Percentiles rank a stretch among this genome's conserved stretches.
These are phyloP conservation scores for Lampris megalopsis DNA, from an alignment of 2,113 vertebrate species.

Conservation along the genomic window DNA sequence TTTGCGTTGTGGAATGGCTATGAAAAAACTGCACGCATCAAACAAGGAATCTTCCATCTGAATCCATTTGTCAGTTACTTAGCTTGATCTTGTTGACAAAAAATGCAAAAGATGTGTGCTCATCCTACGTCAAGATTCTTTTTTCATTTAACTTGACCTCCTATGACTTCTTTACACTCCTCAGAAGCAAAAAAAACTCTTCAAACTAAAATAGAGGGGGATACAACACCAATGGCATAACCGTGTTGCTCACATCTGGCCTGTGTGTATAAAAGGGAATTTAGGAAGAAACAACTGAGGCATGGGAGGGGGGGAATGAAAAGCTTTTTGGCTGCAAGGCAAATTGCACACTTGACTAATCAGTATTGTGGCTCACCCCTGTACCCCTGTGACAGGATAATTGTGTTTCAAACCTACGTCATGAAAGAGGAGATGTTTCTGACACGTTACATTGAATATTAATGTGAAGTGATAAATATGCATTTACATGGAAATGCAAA, in stretches of 20 bases:
- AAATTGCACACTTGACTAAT: conserved; percentile 7
- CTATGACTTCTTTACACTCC: neutral
- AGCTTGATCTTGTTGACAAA: too few species aligned
- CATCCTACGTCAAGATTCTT: too few species aligned
- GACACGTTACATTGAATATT: conserved; percentile 4
- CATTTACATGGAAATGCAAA: neutral
- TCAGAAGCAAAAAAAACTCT: neutral
- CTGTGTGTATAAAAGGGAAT: neutral
- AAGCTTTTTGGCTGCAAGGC: conserved; percentile 18
- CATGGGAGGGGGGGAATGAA: neutral
- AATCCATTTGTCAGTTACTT: too few species aligned
- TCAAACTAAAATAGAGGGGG: neutral
- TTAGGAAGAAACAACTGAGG: neutral
- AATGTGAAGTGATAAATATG: neutral
- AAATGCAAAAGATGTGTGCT: too few species aligned
- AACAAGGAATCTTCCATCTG: too few species aligned
- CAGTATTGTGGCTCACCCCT: neutral
- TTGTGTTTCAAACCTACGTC: neutral
- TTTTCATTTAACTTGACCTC: too few species aligned
- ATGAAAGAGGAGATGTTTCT: neutral
- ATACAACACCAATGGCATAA: conserved; percentile 5
- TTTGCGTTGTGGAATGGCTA: too few species aligned
- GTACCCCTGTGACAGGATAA: conserved; percentile 7
- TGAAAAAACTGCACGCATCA: too few species aligned
- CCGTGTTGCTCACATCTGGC: conserved; percentile 7